Base-by-base conservation (phyloP, 1,140 invertebrate species). In the Drosophila repleta region DNA sequence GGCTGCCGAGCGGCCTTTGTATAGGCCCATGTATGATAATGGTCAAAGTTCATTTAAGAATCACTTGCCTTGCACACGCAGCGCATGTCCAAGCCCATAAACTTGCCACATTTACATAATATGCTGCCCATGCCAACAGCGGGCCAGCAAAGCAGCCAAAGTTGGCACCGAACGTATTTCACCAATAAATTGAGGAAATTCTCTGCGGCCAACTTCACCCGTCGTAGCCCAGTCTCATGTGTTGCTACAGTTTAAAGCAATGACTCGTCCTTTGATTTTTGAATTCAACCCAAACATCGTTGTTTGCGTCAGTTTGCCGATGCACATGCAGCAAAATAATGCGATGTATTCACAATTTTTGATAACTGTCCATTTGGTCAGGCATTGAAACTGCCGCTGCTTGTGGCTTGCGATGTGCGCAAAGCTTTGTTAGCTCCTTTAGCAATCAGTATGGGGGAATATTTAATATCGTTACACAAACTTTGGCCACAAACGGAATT, bases 101-200 rank as follows among this genome's bases (percentile, higher is more conserved):
- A 87, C 71, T 85, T 87, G 82, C 83, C 66, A 75, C 74, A 85
- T 85, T 85, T 85, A 79, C 82, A 85, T 85, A 85, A 85, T 82
- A 87, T 84, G 70, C 70, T 76, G 74, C 35, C 20, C 76, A 74
- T 83, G 80, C 80, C 76, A 79, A 7, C 29, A 32, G 29, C 29
- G 8, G 7, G 8, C 21, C 29, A 32, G 32, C 11, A 35, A 51
- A 74, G 41, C 24, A 72, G 56, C 29, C 29, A 52, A 81, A 76
- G 82, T 72, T 78, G 74, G 66, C 82, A 78, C 70, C 60, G 60
- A 85, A 75, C 81, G 74, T 85, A 87, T 81, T 85, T 87, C 78
- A 62, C 69, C 81, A 87, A 87, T 85, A 85, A 87, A 87, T 85
- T 78, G 80, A 76, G 80, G 80, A 84, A 84, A 84, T 84, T 76